Percentiles rank a stretch among this genome's conserved stretches.
These are phyloP conservation scores for Lasioglossum calceatum DNA, from an alignment of 2,888 invertebrate species.

Conservation along the genomic window DNA sequence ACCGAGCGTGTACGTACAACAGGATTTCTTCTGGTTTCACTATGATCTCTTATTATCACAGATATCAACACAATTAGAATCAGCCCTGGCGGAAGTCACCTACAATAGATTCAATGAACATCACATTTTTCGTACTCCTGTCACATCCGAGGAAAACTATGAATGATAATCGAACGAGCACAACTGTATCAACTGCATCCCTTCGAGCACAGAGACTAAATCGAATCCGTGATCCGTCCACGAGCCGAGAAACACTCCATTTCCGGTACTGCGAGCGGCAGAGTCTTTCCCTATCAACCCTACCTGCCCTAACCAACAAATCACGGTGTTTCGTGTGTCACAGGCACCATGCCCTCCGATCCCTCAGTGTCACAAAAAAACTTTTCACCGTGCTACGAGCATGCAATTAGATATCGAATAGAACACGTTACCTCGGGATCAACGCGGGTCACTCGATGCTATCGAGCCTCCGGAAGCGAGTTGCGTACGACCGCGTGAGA, in stretches of 20 bases:
- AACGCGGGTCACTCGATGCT: not conserved
- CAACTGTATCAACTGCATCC: not conserved
- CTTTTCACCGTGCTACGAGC: not conserved
- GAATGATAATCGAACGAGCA: not conserved
- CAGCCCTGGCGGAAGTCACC: not conserved
- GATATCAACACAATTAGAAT: not conserved
- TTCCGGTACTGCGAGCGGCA: not conserved
- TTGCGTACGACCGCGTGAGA: constrained; percentile 31
- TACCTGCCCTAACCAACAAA: not conserved
- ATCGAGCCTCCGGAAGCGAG: not conserved
- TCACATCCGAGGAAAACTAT: not conserved
- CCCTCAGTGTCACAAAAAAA: not conserved
- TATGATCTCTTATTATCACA: not conserved
- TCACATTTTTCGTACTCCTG: not conserved
- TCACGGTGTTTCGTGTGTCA: not conserved
- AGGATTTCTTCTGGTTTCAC: not conserved
- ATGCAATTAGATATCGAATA: not conserved
- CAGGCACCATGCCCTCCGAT: not conserved
- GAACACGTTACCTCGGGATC: not conserved
- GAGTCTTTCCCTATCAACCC: not conserved
- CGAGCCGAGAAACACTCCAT: not conserved
- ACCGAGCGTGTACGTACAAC: not conserved
- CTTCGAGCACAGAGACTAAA: not conserved
- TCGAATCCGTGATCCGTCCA: not conserved
- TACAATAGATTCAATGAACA: not conserved